phyloP scores from a whole-genome alignment of 92 coral and sea anemone species.

The Parazoanthus darwini region DNA sequence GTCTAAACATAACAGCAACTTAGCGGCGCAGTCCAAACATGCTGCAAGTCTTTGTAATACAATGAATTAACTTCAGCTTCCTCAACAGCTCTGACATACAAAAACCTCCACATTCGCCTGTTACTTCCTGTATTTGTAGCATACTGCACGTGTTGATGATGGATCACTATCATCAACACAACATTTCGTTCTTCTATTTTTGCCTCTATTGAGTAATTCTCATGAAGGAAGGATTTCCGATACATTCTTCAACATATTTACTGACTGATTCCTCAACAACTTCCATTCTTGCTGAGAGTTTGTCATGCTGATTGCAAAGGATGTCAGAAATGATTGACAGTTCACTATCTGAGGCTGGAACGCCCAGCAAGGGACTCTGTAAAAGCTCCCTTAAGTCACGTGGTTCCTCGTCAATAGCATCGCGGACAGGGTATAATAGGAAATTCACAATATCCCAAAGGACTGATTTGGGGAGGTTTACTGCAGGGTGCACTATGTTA shows the following conservation, averaged over 20 bases:
- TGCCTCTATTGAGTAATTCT: constrained; percentile 54
- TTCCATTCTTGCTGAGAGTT: constrained; percentile 78
- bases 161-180: background rate
- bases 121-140: background rate
- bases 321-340: constrained; percentile 82
- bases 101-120: background rate
- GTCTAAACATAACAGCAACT: background rate
- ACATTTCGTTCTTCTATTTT: background rate
- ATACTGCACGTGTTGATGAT: background rate
- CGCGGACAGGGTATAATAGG: constrained; percentile 94
- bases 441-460: constrained; percentile 95
- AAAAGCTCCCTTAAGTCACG: constrained; percentile 60
- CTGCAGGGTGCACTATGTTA: constrained; percentile 98
- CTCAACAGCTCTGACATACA: too few relatives aligned
- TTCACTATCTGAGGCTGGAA: constrained; percentile 80
- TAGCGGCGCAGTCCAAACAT: background rate
- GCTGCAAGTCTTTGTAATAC: background rate
- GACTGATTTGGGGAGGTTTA: constrained; percentile 92
- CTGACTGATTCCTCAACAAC: constrained; percentile 86
- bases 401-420: constrained; percentile 85
- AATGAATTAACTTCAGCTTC: too few relatives aligned
- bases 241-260: constrained; percentile 67
- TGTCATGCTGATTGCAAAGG: constrained; percentile 86
- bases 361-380: constrained; percentile 59
- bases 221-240: constrained; percentile 59